Evolutionary conservation across 2,797 vertebrate genomes (phyloP).

Genomic region (Toxotes lorentzi): DNA sequence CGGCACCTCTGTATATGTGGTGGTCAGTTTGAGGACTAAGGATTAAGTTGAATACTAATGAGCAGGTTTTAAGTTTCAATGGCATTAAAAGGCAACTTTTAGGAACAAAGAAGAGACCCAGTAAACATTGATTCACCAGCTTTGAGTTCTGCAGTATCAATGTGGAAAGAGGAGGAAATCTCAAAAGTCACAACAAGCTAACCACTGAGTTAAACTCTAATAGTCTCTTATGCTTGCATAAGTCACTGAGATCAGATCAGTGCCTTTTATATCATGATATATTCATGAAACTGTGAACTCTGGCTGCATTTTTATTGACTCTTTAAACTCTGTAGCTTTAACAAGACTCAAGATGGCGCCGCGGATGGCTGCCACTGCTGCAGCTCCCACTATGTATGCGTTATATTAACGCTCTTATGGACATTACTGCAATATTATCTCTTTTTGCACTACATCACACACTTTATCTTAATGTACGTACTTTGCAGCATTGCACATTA

Average conservation of each 20-base stretch:
- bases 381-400: no score
- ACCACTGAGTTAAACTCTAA: constrained; percentile 10
- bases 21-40: no score
- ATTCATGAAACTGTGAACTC: constrained; percentile 40
- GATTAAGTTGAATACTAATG: background rate
- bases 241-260: background rate
- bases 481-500: no score
- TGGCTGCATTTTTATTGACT: constrained; percentile 38
- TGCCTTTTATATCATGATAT: background rate
- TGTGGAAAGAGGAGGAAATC: constrained; percentile 22
- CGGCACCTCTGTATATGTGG: no score
- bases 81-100: background rate
- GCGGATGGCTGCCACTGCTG: no score
- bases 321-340: constrained; percentile 38
- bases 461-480: no score
- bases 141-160: constrained; percentile 1
- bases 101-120: background rate
- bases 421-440: no score
- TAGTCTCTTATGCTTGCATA: background rate
- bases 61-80: constrained; percentile 1
- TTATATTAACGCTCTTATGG: no score
- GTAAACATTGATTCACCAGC: constrained; percentile 17
- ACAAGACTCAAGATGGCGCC: no score
- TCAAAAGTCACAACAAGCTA: constrained; percentile 19
- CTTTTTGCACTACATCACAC: no score